Conservation (phyloP, 2,797 vertebrate species). For the Podarcis siculus region DNA sequence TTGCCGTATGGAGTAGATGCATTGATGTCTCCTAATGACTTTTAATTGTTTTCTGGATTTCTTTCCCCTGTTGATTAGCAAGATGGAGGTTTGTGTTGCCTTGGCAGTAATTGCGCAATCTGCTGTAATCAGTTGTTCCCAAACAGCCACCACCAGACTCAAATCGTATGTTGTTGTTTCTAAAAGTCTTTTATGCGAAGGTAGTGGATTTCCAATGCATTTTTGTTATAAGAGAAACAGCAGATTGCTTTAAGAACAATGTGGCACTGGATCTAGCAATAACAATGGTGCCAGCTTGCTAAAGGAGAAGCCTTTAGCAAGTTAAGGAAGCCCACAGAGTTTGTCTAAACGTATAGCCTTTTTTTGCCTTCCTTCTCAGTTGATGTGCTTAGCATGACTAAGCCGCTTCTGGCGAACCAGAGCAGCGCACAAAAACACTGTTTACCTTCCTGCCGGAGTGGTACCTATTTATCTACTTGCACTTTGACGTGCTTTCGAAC, state of each 20-base stretch:
- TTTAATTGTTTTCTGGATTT: conserved; percentile 72
- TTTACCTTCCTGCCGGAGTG: too few species aligned
- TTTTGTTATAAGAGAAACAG: conserved; percentile 14
- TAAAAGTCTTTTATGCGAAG: conserved; percentile 31
- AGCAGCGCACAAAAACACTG: too few species aligned
- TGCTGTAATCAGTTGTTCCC: conserved; percentile 71
- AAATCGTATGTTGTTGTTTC: conserved; percentile 54
- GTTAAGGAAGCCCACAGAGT: not conserved
- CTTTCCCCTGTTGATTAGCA: conserved; percentile 71
- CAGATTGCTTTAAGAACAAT: conserved; percentile 21
- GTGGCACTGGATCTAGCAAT: conserved; percentile 26
- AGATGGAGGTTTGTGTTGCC: conserved; percentile 73
- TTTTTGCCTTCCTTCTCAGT: not conserved
- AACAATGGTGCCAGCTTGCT: not conserved
- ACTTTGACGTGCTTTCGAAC: too few species aligned
- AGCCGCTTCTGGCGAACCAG: too few species aligned
- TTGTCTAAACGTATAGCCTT: not conserved
- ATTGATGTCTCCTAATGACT: conserved; percentile 69
- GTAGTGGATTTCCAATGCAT: conserved; percentile 29
- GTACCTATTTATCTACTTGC: too few species aligned
- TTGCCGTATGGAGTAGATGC: conserved; percentile 66
- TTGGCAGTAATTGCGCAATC: conserved; percentile 73
- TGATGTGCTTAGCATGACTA: too few species aligned
- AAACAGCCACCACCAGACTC: conserved; percentile 64
- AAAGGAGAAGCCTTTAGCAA: not conserved